phyloP scores from a whole-genome alignment of 2,797 vertebrate species.

The Cyprinella venusta region DNA sequence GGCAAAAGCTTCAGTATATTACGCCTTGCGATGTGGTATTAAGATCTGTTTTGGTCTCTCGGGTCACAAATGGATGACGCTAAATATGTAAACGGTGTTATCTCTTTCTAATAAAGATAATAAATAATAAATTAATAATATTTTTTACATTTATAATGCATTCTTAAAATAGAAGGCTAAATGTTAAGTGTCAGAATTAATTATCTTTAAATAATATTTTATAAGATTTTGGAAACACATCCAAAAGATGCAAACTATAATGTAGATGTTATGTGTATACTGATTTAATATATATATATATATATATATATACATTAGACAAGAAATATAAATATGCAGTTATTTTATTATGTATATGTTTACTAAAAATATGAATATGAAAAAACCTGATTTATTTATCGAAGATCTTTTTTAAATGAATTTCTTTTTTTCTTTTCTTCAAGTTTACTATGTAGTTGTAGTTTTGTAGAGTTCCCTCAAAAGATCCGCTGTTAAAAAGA shows the following conservation, averaged over 20 bases:
- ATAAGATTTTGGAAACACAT: background rate
- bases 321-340: background rate
- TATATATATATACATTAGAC: background rate
- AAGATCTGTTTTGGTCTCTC: too few relatives aligned
- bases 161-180: background rate
- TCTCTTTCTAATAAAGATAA: background rate
- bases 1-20: too few relatives aligned
- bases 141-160: background rate
- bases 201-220: background rate
- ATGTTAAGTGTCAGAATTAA: background rate
- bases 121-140: background rate
- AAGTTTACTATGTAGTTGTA: background rate
- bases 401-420: too few relatives aligned
- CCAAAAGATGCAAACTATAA: background rate
- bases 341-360: background rate
- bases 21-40: too few relatives aligned
- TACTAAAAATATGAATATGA: background rate
- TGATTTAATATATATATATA: too few relatives aligned
- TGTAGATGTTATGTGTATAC: background rate
- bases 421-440: too few relatives aligned
- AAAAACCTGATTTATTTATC: too few relatives aligned
- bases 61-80: too few relatives aligned
- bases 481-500: background rate
- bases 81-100: background rate
- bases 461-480: background rate